Conservation (phyloP, 1,140 invertebrate genomes). For the Rhagoletis pomonella region DNA sequence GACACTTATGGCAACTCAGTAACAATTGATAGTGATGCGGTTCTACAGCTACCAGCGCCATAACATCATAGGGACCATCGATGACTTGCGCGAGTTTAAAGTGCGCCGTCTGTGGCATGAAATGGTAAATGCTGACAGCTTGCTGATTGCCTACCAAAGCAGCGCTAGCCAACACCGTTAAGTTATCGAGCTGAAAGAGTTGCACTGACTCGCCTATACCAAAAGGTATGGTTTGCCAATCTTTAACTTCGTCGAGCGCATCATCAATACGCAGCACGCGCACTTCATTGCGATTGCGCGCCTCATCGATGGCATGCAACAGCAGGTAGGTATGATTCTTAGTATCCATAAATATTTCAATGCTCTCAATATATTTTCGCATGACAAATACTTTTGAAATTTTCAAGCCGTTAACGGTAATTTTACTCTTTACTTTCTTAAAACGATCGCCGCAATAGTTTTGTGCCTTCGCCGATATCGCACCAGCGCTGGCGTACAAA, state of each 20-base stretch:
- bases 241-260: constrained; percentile 59
- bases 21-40: constrained; percentile 60
- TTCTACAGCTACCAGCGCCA: constrained; percentile 57
- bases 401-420: constrained; percentile 61
- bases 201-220: constrained; percentile 61
- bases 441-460: constrained; percentile 62
- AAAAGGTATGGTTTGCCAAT: constrained; percentile 65
- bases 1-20: constrained; percentile 62
- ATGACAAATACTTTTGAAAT: constrained; percentile 61
- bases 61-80: constrained; percentile 65
- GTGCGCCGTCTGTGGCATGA: background rate
- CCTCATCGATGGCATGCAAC: constrained; percentile 58
- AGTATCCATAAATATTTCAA: constrained; percentile 40
- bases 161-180: constrained; percentile 57
- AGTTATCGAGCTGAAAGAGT: constrained; percentile 42
- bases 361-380: constrained; percentile 60
- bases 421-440: constrained; percentile 60
- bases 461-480: constrained; percentile 60
- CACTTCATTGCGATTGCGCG: constrained; percentile 61
- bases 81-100: constrained; percentile 64
- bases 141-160: constrained; percentile 59
- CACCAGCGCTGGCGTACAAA: background rate
- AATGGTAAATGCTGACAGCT: constrained; percentile 62
- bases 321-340: constrained; percentile 53
- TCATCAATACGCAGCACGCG: constrained; percentile 62